Evolutionary conservation across 2,113 vertebrate genomes (phyloP), one percentile per base, ranked within the genome.

Genomic region (Tylochromis polylepis): DNA sequence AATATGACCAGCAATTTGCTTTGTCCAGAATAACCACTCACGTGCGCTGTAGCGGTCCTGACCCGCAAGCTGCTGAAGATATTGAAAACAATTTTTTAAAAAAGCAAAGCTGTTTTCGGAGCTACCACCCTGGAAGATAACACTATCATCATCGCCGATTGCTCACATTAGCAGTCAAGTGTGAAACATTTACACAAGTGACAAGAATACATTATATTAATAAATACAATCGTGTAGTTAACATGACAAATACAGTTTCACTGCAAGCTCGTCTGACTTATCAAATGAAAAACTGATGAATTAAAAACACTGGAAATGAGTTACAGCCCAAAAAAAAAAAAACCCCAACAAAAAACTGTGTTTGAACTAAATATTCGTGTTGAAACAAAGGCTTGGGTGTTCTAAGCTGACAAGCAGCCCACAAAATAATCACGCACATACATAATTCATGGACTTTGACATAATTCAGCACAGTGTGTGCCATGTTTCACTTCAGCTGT

Each of bases 1-100:
- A 93, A 93, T 89, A 91, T 92, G 85, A 84, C 46, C 75, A 14
- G 81, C n/a, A 31, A 56, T 90, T 86, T 82, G 70, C 72, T n/a
- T 29, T 43, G 53, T 89, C 84, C 62, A 46, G 58, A 86, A 79
- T 79, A 58, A 70, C 72, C 82, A 78, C 79, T 72, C 41, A 53
- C 18, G 31, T 84, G 34, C 46, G 1, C 36, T 78, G 79, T 1
- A 53, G 75, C 11, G 8, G 6, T 7, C 14, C 20, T 34, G 24
- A 10, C 9, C 57, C 18, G 43, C 57, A 1, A 3, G 3, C 79
- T 1, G 83, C 77, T 36, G 51, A 29, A 43, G 60, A 70, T 20
- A 81, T 49, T 12, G 20, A 49, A 56, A 55, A 27, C 11, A 1
- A 27, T 56, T 81, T 56, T 81, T 77, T 36, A 62, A 60, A 58